phyloP scores from a whole-genome alignment of 2,888 invertebrate genomes.

The Clostera curtula region DNA sequence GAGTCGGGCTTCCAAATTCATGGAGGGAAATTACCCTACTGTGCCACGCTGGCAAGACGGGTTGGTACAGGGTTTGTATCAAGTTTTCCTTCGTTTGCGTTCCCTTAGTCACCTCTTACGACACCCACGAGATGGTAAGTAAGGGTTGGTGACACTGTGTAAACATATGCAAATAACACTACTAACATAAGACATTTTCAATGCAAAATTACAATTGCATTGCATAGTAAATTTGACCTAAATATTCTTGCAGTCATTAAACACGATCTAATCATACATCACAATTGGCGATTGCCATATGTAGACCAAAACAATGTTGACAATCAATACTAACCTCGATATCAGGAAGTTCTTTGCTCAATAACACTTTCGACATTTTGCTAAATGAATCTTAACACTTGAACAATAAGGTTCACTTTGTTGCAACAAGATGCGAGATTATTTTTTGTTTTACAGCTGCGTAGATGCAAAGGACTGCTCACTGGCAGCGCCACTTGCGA shows the following conservation, averaged over 20 bases:
- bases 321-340: slow-evolving; percentile 81
- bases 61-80: too few relatives aligned
- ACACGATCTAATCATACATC: not conserved
- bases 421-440: slow-evolving; percentile 5
- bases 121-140: too few relatives aligned
- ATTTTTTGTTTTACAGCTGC: slow-evolving; percentile 9
- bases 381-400: slow-evolving; percentile 11
- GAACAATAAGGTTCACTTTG: slow-evolving; percentile 5
- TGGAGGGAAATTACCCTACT: too few relatives aligned
- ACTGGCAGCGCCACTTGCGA: slow-evolving; percentile 69
- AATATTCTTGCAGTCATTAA: too few relatives aligned
- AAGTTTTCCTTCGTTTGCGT: too few relatives aligned
- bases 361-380: slow-evolving; percentile 62
- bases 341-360: slow-evolving; percentile 85
- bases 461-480: slow-evolving; percentile 57
- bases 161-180: too few relatives aligned
- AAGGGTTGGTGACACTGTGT: too few relatives aligned
- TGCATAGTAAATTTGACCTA: too few relatives aligned
- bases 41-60: too few relatives aligned
- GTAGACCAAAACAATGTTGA: slow-evolving; percentile 4
- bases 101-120: too few relatives aligned
- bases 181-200: too few relatives aligned
- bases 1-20: too few relatives aligned
- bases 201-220: not conserved
- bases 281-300: slow-evolving; percentile 1